Base-by-base conservation (phyloP, 2,888 invertebrate genomes). In the Synanthedon tipuliformis region DNA sequence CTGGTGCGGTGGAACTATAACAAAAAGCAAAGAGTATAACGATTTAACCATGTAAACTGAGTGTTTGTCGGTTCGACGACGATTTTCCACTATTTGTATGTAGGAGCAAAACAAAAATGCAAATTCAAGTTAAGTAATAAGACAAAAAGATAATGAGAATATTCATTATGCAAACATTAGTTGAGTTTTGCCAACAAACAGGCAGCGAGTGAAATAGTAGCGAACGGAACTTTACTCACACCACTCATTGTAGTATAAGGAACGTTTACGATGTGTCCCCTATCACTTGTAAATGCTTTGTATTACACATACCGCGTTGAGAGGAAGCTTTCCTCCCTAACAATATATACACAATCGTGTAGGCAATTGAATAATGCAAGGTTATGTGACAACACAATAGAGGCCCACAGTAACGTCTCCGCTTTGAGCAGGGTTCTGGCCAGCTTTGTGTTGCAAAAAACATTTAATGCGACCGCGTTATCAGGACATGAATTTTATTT, bases 1-100 rank as follows among this genome's bases (percentile, higher is more conserved):
- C 76, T 94, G 93, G 79, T 95, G 94, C 50, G 96, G 96, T 59
- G 95, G 95, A 75, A 96, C 96, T 96, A 79, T 69, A 75, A 78
- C 13, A 45, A 45, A 45, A n/a, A 15, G 45, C 7, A 10, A 18
- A 18, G 3, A 18, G 3, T 18, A 3, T 18, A 18, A 18, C 18
- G 3, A 3, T 18, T 18, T 16, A 16, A 16, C 16, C 1, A 16
- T 16, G 16, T 23, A 23, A 23, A 23, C 23, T 7, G 8, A 34
- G 27, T 34, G 27, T 8, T 34, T 8, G 8, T 34, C 27, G 27
- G 27, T 34, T 7, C 8, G 27, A 34, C 27, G 27, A 34, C 27
- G 27, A 8, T 7, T 34, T 8, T 34, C 7, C 8, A 34, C 27
- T 7, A 8, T 34, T n/a, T 34, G 7, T 27, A 5, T 34, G 27